phyloP scores from a whole-genome alignment of 2,888 invertebrate genomes.

The Marasmarcha lunaedactyla region DNA sequence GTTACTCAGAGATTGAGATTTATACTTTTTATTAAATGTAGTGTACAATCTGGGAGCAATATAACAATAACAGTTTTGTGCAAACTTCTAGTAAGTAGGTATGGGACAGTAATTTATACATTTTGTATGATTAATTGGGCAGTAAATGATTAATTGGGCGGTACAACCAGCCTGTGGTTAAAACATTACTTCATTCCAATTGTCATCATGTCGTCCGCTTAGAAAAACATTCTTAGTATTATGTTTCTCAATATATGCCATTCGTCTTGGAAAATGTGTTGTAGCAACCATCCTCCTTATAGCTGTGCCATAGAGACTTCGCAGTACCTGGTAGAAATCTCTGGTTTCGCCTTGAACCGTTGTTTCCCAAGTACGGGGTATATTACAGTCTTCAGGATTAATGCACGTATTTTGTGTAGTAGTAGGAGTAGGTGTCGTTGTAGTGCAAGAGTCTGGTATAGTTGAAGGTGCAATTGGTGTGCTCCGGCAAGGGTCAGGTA shows the following conservation, averaged over 20 bases:
- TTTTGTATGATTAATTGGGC: too few relatives aligned
- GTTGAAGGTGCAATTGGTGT: slow-evolving; percentile 5
- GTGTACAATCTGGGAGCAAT: too few relatives aligned
- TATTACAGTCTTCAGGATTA: slow-evolving; percentile 31
- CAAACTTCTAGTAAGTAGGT: too few relatives aligned
- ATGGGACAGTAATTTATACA: too few relatives aligned
- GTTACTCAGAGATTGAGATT: too few relatives aligned
- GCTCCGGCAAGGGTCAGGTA: slow-evolving; percentile 2
- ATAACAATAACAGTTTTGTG: too few relatives aligned
- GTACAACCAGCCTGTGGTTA: too few relatives aligned
- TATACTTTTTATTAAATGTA: too few relatives aligned
- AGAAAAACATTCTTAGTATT: not conserved
- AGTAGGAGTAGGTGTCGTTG: slow-evolving; percentile 2
- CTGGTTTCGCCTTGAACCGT: slow-evolving; percentile 42
- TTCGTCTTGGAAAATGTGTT: slow-evolving; percentile 26
- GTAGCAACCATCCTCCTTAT: slow-evolving; percentile 31
- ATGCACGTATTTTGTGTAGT: slow-evolving; percentile 9
- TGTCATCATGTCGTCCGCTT: not conserved
- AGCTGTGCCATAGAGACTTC: slow-evolving; percentile 30
- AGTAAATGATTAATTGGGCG: too few relatives aligned
- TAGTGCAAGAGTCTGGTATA: slow-evolving; percentile 6
- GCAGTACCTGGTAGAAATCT: slow-evolving; percentile 45
- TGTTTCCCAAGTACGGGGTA: slow-evolving; percentile 46
- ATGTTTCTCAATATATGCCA: too few relatives aligned
- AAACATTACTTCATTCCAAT: too few relatives aligned